A percentile compares a stretch with the other conserved stretches of the same genome.
phyloP scores from a whole-genome alignment of 2,797 vertebrate genomes.

The Crotalus adamanteus region DNA sequence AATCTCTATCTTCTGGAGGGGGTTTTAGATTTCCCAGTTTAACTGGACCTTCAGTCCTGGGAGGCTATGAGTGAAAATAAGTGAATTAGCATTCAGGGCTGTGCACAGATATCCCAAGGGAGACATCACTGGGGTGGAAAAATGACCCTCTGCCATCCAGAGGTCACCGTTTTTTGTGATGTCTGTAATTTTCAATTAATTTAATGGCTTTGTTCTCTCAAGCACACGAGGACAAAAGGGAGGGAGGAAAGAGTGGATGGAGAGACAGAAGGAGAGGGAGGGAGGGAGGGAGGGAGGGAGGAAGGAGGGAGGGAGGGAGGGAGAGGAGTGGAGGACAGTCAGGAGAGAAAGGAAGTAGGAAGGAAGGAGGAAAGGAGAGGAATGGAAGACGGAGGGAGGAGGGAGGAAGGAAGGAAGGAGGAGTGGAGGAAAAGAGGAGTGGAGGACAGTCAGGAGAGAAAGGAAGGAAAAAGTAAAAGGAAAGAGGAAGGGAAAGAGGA shows the following conservation, averaged over 20 bases:
- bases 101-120: neutral
- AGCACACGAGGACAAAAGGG: neutral
- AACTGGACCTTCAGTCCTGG: neutral
- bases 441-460: no score
- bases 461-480: no score
- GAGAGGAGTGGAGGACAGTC: no score
- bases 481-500: no score
- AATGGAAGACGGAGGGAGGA: no score
- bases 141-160: neutral
- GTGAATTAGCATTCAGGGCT: neutral
- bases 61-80: neutral
- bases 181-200: conserved; percentile 14
- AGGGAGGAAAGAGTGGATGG: neutral
- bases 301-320: no score
- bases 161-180: neutral
- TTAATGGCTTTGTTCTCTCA: conserved; percentile 5
- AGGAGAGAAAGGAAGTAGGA: no score
- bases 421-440: no score
- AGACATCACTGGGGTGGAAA: neutral
- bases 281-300: no score
- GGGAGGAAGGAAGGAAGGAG: no score
- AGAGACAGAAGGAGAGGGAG: neutral
- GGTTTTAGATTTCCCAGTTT: neutral
- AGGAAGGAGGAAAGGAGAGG: no score
- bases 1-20: neutral